Conservation (phyloP, 1,140 invertebrate genomes). For the Neoseiulus cucumeris region DNA sequence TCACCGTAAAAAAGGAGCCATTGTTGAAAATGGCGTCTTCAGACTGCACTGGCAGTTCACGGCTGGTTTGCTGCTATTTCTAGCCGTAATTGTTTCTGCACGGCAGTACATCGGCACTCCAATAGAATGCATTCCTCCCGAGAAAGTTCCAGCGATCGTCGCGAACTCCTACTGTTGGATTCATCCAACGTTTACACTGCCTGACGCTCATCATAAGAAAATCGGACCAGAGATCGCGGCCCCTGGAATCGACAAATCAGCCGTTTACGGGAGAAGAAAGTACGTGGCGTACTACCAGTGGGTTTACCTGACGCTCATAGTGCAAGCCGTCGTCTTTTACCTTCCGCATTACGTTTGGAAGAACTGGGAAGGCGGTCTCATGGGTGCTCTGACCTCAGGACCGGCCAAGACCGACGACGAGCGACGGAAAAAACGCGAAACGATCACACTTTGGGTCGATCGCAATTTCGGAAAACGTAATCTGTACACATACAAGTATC, state of each 20-base stretch:
- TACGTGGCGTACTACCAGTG: background rate
- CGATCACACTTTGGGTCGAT: conserved; percentile 8
- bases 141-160: conserved; percentile 36
- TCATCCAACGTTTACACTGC: conserved; percentile 43
- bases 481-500: conserved; percentile 8
- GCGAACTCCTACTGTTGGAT: conserved; percentile 70
- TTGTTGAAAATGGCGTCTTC: conserved; percentile 57
- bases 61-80: conserved; percentile 56
- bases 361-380: conserved; percentile 4
- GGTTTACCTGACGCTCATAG: conserved; percentile 33
- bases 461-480: background rate
- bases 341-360: conserved; percentile 23
- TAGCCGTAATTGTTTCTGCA: conserved; percentile 69
- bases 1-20: background rate
- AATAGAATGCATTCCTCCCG: conserved; percentile 52
- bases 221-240: conserved; percentile 48
- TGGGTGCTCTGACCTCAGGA: conserved; percentile 1
- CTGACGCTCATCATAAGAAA: conserved; percentile 14
- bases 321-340: conserved; percentile 37
- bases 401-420: background rate
- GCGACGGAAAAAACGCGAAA: background rate
- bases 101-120: conserved; percentile 77
- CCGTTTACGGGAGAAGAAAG: background rate
- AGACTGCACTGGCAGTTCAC: conserved; percentile 75
- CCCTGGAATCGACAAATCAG: background rate